A percentile compares a stretch with the other conserved stretches of the same genome.
These are phyloP conservation scores for Mus pahari DNA, from an alignment of 2,113 vertebrate species.

Conservation along the genomic window DNA sequence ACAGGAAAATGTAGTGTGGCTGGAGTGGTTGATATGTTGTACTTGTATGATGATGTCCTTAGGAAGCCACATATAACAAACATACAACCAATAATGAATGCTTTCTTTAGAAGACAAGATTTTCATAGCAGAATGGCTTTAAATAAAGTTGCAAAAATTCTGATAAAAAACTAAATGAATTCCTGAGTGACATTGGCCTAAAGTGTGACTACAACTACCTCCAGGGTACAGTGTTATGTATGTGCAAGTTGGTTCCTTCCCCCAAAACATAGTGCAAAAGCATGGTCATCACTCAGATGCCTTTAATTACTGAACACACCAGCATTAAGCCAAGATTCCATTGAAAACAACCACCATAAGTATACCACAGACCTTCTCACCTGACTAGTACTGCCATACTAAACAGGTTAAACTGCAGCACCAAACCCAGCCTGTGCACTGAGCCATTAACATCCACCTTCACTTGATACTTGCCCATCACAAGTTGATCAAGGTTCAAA, in stretches of 20 bases:
- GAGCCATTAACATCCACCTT: background rate
- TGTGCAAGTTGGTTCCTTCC: background rate
- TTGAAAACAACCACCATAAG: background rate
- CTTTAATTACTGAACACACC: background rate
- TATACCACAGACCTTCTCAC: background rate
- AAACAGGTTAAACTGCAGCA: background rate
- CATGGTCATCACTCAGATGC: background rate
- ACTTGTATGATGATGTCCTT: background rate
- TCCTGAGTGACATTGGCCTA: background rate
- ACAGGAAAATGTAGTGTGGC: too few relatives aligned
- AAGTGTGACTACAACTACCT: background rate
- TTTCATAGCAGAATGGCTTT: background rate
- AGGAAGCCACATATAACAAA: background rate
- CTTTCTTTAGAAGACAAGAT: background rate
- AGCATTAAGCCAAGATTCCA: background rate
- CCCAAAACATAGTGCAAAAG: background rate
- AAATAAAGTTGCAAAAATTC: conserved; percentile 20
- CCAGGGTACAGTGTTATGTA: background rate
- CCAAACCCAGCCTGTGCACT: background rate
- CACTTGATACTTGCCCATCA: background rate
- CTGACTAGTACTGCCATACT: background rate
- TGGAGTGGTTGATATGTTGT: background rate
- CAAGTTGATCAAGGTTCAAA: background rate
- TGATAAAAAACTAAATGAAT: conserved; percentile 18
- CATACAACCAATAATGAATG: background rate